These are phyloP conservation scores for Chymomyza caudatula DNA, from an alignment of 2,888 invertebrate genomes.

Conservation along the genomic window DNA sequence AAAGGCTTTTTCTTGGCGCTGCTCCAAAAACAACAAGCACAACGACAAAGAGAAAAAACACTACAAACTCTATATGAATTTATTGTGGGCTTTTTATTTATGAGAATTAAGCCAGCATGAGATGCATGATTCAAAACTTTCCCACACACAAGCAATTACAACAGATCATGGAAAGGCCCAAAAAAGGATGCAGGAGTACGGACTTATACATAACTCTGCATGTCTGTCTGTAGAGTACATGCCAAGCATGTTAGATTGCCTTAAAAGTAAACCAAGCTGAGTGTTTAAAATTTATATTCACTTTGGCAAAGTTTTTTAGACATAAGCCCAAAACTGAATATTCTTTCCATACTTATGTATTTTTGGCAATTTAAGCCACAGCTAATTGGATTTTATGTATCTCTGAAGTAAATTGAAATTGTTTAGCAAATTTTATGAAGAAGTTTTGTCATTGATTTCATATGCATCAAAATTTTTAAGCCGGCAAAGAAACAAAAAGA, in stretches of 20 bases:
- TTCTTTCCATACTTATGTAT: not conserved
- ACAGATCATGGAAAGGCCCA: constrained; percentile 5
- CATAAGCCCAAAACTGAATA: not conserved
- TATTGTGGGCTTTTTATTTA: constrained; percentile 16
- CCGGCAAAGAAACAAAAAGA: too few species aligned
- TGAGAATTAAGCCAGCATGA: constrained; percentile 29
- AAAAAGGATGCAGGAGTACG: not conserved
- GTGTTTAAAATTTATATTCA: constrained; percentile 28
- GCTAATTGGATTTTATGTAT: constrained; percentile 15
- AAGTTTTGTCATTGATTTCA: too few species aligned
- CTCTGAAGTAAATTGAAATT: not conserved
- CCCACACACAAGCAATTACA: constrained; percentile 43
- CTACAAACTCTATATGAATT: not conserved
- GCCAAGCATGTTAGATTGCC: constrained; percentile 5
- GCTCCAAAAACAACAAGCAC: not conserved
- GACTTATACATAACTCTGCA: not conserved
- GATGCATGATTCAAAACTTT: constrained; percentile 33
- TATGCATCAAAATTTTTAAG: too few species aligned
- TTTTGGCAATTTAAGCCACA: constrained; percentile 17
- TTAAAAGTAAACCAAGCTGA: constrained; percentile 4
- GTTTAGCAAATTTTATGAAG: not conserved
- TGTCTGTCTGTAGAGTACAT: not conserved
- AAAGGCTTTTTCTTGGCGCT: not conserved
- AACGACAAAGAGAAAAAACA: not conserved
- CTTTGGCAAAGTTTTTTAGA: constrained; percentile 12